phyloP scores from a whole-genome alignment of 2,797 vertebrate genomes.

The Neosilurus mollespiculum region DNA sequence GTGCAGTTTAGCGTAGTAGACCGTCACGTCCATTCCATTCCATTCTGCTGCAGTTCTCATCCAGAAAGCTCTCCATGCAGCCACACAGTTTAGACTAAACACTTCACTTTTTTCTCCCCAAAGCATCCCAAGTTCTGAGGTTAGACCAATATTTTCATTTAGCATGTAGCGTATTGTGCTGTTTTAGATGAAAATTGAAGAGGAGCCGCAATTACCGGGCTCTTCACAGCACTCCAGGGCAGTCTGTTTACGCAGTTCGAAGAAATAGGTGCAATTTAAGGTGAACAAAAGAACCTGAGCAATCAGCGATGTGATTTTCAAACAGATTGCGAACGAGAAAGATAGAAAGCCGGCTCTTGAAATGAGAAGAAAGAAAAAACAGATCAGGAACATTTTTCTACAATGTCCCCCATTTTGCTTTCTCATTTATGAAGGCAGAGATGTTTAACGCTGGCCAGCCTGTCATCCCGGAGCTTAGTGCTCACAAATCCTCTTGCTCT shows the following conservation, averaged over 20 bases:
- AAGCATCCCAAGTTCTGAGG: neutral
- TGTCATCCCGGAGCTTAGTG: constrained; percentile 12
- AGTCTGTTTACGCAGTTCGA: neutral
- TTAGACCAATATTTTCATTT: constrained; percentile 8
- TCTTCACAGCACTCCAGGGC: constrained; percentile 6
- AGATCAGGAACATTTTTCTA: neutral
- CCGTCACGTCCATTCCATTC: constrained; percentile 26
- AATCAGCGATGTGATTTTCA: neutral
- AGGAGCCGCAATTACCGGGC: constrained; percentile 3
- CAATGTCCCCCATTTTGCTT: neutral
- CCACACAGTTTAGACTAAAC: neutral
- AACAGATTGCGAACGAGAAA: neutral
- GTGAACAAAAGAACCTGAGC: constrained; percentile 16
- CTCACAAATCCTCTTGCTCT: constrained; percentile 3
- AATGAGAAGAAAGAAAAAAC: neutral
- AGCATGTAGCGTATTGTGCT: neutral
- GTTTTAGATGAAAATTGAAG: neutral
- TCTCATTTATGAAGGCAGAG: constrained; percentile 29
- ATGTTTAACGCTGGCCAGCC: constrained; percentile 16
- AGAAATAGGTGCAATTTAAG: constrained; percentile 24
- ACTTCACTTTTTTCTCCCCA: too few relatives aligned
- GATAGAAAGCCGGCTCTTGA: neutral
- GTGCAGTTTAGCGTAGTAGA: constrained; percentile 20
- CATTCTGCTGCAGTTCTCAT: constrained; percentile 17
- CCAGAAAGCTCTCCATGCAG: neutral